Conservation (phyloP, 2,113 vertebrate genomes). For the Shinisaurus crocodilurus region DNA sequence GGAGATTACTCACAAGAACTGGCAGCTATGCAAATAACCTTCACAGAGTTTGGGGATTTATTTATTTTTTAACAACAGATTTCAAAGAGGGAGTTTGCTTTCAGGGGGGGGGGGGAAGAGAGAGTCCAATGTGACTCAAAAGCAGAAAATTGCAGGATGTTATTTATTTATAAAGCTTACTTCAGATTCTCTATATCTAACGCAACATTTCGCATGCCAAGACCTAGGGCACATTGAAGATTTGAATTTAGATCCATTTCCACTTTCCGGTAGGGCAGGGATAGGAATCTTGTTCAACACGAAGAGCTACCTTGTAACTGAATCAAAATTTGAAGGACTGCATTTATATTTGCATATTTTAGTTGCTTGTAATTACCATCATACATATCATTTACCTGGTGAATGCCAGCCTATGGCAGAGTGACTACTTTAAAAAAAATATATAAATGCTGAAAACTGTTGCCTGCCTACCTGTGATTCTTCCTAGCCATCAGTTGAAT, state of each 20-base stretch:
- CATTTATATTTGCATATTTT: not conserved
- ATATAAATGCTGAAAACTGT: not conserved
- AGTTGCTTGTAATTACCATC: not conserved
- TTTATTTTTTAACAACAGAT: slow-evolving; percentile 43
- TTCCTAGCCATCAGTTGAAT: not conserved
- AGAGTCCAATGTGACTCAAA: slow-evolving; percentile 47
- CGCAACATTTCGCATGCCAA: slow-evolving; percentile 34
- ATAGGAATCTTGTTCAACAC: not conserved
- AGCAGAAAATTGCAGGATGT: slow-evolving; percentile 53
- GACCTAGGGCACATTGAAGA: not conserved
- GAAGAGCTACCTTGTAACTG: not conserved
- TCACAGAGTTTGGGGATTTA: slow-evolving; percentile 49
- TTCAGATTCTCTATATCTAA: slow-evolving; percentile 28
- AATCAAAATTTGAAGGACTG: not conserved
- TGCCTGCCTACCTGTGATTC: not conserved
- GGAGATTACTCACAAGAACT: slow-evolving; percentile 61
- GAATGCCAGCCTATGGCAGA: not conserved
- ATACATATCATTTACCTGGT: not conserved
- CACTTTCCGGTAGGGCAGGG: not conserved
- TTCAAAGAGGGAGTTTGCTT: slow-evolving; percentile 57
- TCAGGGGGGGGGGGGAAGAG: not conserved
- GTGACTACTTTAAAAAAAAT: not conserved
- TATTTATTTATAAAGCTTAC: slow-evolving; percentile 44
- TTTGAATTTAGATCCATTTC: slow-evolving; percentile 30
- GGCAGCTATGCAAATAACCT: slow-evolving; percentile 54